These are phyloP conservation scores for Leptobrachium leishanense DNA, from an alignment of 2,113 vertebrate genomes.

Conservation along the genomic window DNA sequence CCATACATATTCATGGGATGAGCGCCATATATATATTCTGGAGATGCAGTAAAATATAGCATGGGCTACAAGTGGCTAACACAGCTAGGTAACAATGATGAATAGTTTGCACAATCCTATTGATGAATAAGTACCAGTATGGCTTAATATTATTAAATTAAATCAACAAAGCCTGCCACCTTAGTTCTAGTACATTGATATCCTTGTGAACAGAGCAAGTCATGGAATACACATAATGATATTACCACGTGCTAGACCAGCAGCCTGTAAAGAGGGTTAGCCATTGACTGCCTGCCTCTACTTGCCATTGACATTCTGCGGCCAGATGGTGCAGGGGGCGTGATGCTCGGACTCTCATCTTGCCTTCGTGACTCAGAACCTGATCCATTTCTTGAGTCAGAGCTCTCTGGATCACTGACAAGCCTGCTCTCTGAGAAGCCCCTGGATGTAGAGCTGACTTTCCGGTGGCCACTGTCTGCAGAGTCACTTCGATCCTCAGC, in stretches of 20 bases:
- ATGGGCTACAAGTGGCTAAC: no score
- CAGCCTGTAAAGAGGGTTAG: conserved; percentile 44
- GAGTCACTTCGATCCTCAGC: conserved; percentile 71
- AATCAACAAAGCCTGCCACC: not conserved
- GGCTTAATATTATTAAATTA: not conserved
- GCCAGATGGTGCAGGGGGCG: conserved; percentile 71
- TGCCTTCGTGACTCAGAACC: conserved; percentile 62
- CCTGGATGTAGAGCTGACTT: conserved; percentile 82
- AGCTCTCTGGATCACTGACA: conserved; percentile 67
- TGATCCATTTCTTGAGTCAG: conserved; percentile 62
- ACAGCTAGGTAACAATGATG: no score
- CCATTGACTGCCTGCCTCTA: conserved; percentile 56
- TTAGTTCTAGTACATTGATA: not conserved
- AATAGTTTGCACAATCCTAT: no score
- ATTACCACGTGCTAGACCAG: conserved; percentile 34
- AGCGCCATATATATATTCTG: no score
- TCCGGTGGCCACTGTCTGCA: conserved; percentile 71
- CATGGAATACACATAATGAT: conserved; percentile 17
- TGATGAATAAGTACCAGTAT: no score
- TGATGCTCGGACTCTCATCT: conserved; percentile 65
- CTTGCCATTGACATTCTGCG: conserved; percentile 90
- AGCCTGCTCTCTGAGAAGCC: conserved; percentile 72
- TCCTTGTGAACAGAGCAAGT: conserved; percentile 11
- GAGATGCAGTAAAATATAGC: no score
- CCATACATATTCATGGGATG: no score